A percentile compares a stretch with the other conserved stretches of the same genome.
Conservation (phyloP, 2,797 vertebrate species). For the Syndactyla subalaris region DNA sequence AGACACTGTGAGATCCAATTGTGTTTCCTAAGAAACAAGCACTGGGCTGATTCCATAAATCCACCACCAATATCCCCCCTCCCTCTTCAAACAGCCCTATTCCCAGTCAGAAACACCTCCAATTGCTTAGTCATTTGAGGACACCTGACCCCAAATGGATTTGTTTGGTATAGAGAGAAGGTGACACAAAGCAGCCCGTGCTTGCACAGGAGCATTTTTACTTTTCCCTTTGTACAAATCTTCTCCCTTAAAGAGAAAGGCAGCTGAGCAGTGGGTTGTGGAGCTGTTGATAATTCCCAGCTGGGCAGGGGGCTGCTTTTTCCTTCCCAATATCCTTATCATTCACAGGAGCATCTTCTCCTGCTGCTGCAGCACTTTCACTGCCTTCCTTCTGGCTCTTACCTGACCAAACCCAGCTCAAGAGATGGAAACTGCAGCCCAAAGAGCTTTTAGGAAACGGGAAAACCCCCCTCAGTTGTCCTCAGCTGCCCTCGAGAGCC, state of each 20-base stretch:
- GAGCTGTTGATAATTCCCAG: background rate
- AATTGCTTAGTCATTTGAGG: background rate
- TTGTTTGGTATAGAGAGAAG: background rate
- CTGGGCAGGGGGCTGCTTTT: background rate
- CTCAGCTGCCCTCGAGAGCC: background rate
- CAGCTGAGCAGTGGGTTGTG: background rate
- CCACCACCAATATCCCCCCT: background rate
- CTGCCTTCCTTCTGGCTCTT: background rate
- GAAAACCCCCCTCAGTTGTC: accelerated
- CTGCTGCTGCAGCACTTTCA: background rate
- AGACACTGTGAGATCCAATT: background rate
- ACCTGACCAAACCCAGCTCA: background rate
- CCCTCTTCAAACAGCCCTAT: background rate
- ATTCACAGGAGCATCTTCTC: accelerated
- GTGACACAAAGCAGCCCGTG: background rate
- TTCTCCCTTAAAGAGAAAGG: background rate
- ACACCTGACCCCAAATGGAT: background rate
- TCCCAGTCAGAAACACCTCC: background rate
- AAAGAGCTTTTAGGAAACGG: background rate
- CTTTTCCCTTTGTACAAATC: background rate
- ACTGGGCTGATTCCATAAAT: background rate
- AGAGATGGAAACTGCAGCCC: background rate
- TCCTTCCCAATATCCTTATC: accelerated
- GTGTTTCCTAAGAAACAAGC: background rate
- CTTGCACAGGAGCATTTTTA: background rate